Conservation (phyloP, 2,797 vertebrate genomes). For the Diplodus sargus region DNA sequence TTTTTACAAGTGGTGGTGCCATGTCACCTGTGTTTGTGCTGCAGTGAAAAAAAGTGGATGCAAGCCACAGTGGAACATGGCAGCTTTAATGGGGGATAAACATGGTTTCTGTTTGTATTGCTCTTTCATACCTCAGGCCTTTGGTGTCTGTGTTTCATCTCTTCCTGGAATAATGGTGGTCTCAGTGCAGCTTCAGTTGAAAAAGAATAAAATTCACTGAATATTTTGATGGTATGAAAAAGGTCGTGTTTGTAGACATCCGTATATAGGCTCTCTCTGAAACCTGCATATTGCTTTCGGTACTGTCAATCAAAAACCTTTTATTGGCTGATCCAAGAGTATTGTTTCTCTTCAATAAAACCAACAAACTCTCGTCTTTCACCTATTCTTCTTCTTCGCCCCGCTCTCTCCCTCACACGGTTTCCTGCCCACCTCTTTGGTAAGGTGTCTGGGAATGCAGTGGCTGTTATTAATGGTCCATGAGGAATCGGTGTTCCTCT, state of each 20-base stretch:
- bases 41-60: neutral
- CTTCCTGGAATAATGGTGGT: neutral
- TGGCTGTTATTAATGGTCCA: conserved; percentile 67
- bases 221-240: neutral
- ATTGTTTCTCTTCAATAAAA: conserved; percentile 20
- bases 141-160: neutral
- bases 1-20: too few species aligned
- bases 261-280: conserved; percentile 9
- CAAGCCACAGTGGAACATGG: neutral
- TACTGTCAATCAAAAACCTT: conserved; percentile 3
- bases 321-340: neutral
- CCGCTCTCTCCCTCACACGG: neutral
- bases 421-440: conserved; percentile 5
- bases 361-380: neutral
- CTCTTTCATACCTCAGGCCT: conserved; percentile 12
- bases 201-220: neutral
- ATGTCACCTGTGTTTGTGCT: neutral
- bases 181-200: neutral
- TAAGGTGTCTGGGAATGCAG: conserved; percentile 26
- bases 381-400: neutral
- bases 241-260: neutral
- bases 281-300: neutral
- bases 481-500: conserved; percentile 45
- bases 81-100: neutral
- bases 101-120: neutral